These are phyloP conservation scores for Metopolophium dirhodum DNA, from an alignment of 1,140 invertebrate species.

Conservation along the genomic window DNA sequence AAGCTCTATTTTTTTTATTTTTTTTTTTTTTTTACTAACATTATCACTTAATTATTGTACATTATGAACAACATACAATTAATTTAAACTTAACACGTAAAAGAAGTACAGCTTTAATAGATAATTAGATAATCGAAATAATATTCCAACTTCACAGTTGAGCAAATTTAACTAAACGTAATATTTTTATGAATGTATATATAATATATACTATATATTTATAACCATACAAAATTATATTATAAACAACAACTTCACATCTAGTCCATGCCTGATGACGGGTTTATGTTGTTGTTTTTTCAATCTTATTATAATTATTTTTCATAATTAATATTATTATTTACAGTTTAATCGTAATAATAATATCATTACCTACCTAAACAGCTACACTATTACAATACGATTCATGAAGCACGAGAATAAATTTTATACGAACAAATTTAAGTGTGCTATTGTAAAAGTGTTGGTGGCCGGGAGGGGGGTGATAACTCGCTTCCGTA, in stretches of 20 bases:
- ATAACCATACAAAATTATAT: neutral
- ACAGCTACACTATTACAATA: neutral
- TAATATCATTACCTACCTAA: neutral
- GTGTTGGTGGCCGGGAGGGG: no score
- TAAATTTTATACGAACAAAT: constrained; percentile 32
- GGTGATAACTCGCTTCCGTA: constrained; percentile 7
- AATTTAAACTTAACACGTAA: constrained; percentile 41
- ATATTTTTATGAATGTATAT: neutral
- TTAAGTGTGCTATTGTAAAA: constrained; percentile 6
- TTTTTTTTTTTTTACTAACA: neutral
- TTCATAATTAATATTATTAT: constrained; percentile 20
- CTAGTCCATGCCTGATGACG: neutral
- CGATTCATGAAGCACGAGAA: constrained; percentile 32
- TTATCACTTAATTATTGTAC: neutral
- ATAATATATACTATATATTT: neutral
- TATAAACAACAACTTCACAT: neutral
- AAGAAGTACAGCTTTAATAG: neutral
- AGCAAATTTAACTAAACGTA: constrained; percentile 51
- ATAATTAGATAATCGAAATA: constrained; percentile 10
- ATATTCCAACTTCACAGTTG: constrained; percentile 42
- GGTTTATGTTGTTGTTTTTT: neutral
- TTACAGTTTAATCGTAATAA: constrained; percentile 13
- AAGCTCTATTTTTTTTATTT: neutral
- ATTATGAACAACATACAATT: neutral
- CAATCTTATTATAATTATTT: neutral